Conservation (phyloP, 2,888 invertebrate species). For the Girardia tigrina region DNA sequence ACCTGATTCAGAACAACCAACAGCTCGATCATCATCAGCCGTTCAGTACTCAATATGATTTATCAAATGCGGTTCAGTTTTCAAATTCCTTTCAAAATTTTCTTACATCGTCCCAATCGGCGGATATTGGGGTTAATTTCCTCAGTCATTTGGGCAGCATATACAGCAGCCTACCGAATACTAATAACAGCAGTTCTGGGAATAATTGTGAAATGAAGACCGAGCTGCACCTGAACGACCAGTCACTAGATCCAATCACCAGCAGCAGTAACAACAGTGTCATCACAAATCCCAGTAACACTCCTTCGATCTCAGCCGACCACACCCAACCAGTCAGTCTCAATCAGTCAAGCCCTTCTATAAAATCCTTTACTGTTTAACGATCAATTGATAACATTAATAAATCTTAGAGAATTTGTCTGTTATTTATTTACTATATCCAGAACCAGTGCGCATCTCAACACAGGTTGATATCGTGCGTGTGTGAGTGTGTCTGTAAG, state of each 20-base stretch:
- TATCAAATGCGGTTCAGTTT: neutral
- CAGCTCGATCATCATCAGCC: neutral
- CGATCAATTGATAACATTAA: neutral
- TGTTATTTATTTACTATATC: neutral
- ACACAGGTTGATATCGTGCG: neutral
- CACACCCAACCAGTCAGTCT: neutral
- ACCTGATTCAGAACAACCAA: neutral
- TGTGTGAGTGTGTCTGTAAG: neutral
- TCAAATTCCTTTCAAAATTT: neutral
- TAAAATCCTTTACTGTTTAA: neutral
- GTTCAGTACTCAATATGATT: neutral
- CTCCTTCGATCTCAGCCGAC: neutral
- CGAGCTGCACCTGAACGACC: too few relatives aligned
- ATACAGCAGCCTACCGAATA: neutral
- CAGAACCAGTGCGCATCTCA: neutral
- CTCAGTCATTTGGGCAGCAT: constrained; percentile 4
- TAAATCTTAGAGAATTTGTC: constrained; percentile 11
- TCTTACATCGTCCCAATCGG: neutral
- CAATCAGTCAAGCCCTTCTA: neutral
- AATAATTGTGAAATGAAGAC: too few relatives aligned
- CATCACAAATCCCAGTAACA: neutral
- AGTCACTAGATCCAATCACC: neutral
- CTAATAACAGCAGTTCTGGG: too few relatives aligned
- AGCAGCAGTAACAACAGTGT: neutral
- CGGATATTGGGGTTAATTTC: neutral